Evolutionary conservation across 2,888 invertebrate species (phyloP).

Genomic region (Aphidoletes aphidimyza): DNA sequence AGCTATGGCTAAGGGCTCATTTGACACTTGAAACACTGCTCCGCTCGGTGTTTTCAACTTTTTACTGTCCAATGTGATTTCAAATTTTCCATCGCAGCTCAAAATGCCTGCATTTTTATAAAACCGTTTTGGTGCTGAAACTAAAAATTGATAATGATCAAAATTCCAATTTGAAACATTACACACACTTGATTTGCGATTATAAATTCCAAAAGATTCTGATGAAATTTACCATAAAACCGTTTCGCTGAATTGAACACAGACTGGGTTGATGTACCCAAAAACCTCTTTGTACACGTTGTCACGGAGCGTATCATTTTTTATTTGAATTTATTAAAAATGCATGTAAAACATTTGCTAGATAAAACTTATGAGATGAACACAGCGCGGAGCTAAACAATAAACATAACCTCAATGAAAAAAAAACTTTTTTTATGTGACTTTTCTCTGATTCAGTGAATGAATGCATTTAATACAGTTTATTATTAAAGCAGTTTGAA

Average conservation of each 20-base stretch:
- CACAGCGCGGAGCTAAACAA: neutral
- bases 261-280: neutral
- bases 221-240: constrained; percentile 4
- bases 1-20: constrained; percentile 91
- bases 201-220: neutral
- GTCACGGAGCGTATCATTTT: neutral
- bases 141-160: neutral
- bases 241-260: neutral
- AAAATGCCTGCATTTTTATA: constrained; percentile 79
- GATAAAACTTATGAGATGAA: neutral
- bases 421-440: too few relatives aligned
- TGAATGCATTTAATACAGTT: constrained; percentile 2
- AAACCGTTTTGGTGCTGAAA: constrained; percentile 71
- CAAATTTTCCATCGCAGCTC: constrained; percentile 77
- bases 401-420: constrained; percentile 10
- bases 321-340: neutral
- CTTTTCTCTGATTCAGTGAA: neutral
- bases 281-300: neutral
- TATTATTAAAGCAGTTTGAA: too few relatives aligned
- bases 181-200: too few relatives aligned
- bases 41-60: constrained; percentile 93
- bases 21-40: constrained; percentile 78
- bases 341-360: neutral
- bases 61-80: constrained; percentile 87
- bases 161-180: neutral